These are phyloP conservation scores for Microtus oregoni DNA, from an alignment of 2,113 vertebrate genomes.

Conservation along the genomic window DNA sequence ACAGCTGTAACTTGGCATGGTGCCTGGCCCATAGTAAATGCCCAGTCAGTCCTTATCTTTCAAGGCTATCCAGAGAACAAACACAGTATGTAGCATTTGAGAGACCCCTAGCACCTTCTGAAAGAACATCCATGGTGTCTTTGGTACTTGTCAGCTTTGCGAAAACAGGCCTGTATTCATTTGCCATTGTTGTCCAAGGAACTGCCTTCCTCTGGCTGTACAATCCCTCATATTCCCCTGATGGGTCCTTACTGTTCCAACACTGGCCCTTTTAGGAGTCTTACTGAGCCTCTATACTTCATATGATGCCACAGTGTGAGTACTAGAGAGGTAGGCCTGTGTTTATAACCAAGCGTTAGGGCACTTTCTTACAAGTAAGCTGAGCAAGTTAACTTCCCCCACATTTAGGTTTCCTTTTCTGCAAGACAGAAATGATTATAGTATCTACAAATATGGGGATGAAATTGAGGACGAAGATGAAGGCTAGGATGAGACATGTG, in stretches of 20 bases:
- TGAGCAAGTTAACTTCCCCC: not conserved
- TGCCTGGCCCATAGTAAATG: not conserved
- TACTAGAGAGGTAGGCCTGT: not conserved
- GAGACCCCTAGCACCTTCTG: not conserved
- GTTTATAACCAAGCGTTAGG: not conserved
- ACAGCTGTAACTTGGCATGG: not conserved
- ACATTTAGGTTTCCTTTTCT: slow-evolving; percentile 19
- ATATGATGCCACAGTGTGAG: not conserved
- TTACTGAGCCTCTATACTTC: not conserved
- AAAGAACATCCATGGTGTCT: slow-evolving; percentile 7
- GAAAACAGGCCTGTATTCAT: not conserved
- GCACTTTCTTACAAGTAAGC: not conserved
- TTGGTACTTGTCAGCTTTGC: not conserved
- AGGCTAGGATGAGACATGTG: not conserved
- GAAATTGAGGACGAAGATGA: not conserved
- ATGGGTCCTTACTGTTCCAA: not conserved
- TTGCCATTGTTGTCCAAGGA: not conserved
- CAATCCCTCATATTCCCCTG: not conserved
- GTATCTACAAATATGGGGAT: not conserved
- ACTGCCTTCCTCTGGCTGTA: not conserved
- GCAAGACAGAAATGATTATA: not conserved
- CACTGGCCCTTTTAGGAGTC: not conserved
- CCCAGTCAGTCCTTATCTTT: not conserved
- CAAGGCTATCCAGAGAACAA: not conserved
- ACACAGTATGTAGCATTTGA: not conserved